These are phyloP conservation scores for Neotragus pygmaeus DNA, from an alignment of 2,113 vertebrate species.

Conservation along the genomic window DNA sequence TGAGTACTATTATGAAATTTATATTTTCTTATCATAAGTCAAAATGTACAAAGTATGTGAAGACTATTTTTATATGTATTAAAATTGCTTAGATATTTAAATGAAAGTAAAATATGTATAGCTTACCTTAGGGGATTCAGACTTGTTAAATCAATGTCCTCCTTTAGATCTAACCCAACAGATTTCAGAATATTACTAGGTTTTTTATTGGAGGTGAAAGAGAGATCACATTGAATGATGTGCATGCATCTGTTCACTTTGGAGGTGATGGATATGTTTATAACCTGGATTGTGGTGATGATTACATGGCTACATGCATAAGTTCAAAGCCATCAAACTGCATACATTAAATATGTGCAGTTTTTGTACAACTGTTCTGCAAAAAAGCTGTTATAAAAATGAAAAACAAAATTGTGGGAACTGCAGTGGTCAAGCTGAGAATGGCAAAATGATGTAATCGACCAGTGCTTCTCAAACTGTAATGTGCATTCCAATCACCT, in stretches of 20 bases:
- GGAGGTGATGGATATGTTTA: neutral
- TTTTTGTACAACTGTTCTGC: neutral
- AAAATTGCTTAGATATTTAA: neutral
- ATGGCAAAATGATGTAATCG: neutral
- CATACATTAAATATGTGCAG: neutral
- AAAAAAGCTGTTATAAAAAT: neutral
- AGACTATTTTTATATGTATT: neutral
- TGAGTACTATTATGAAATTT: neutral
- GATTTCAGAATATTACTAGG: neutral
- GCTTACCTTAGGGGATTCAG: neutral
- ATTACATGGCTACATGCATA: neutral
- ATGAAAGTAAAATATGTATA: neutral
- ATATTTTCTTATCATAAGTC: slow-evolving; percentile 1
- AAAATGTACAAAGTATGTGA: neutral
- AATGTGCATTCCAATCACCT: neutral
- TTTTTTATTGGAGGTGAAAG: neutral
- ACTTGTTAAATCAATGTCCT: neutral
- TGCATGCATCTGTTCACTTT: neutral
- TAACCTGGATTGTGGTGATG: neutral
- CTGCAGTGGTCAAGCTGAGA: neutral
- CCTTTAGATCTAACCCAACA: neutral
- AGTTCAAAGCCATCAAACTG: neutral
- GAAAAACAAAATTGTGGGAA: neutral
- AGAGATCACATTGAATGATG: neutral
- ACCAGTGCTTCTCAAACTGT: neutral